Evolutionary conservation across 2,888 invertebrate genomes (phyloP).

Genomic region (Idaea straminata): DNA sequence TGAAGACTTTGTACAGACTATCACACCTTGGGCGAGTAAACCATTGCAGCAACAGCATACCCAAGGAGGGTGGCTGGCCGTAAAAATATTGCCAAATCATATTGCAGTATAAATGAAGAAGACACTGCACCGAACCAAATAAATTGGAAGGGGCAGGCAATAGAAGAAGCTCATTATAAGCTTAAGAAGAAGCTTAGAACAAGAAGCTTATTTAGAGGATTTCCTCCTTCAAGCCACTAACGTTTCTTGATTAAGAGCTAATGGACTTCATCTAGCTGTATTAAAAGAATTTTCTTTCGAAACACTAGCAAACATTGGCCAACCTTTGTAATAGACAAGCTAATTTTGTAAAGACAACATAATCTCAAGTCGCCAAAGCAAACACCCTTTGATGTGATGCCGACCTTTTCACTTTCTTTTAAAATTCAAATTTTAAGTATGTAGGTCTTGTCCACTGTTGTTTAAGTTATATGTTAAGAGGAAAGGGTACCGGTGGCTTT

Average conservation of each 20-base stretch:
- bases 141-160: too few relatives aligned
- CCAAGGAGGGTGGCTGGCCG: too few relatives aligned
- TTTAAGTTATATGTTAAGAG: background rate
- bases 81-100: too few relatives aligned
- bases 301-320: constrained; percentile 62
- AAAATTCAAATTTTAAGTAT: background rate
- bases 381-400: constrained; percentile 64
- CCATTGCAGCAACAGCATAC: too few relatives aligned
- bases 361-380: constrained; percentile 56
- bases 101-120: too few relatives aligned
- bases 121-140: too few relatives aligned
- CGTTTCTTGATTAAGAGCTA: background rate
- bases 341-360: constrained; percentile 73
- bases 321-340: constrained; percentile 57
- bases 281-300: constrained; percentile 46
- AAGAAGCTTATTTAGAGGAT: too few relatives aligned
- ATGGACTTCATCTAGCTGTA: background rate
- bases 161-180: too few relatives aligned
- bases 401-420: constrained; percentile 55
- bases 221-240: background rate
- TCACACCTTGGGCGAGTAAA: too few relatives aligned
- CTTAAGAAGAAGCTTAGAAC: too few relatives aligned
- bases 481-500: too few relatives aligned
- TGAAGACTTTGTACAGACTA: too few relatives aligned
- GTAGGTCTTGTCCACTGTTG: background rate